These are phyloP conservation scores for Pelobates fuscus DNA, from an alignment of 2,113 vertebrate genomes.

Conservation along the genomic window DNA sequence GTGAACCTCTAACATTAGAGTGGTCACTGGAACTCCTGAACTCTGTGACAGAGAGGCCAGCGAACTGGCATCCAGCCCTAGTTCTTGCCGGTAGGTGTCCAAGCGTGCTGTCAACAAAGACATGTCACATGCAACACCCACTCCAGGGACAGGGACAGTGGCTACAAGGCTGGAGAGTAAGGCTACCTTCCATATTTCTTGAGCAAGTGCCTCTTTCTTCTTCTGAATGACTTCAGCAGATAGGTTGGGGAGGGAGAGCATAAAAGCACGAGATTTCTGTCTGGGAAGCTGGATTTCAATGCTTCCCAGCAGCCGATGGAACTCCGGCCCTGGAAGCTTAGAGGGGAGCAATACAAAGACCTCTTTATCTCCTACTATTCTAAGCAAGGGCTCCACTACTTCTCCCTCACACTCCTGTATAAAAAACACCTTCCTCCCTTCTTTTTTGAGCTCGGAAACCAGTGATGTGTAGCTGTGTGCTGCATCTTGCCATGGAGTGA, in stretches of 20 bases:
- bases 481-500: slow-evolving; percentile 56
- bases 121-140: slow-evolving; percentile 49
- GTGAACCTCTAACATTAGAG: slow-evolving; percentile 38
- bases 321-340: slow-evolving; percentile 35
- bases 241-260: slow-evolving; percentile 52
- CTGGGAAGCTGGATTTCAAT: slow-evolving; percentile 38
- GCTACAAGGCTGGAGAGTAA: slow-evolving; percentile 50
- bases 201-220: slow-evolving; percentile 59
- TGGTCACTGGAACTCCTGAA: slow-evolving; percentile 53
- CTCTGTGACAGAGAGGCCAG: slow-evolving; percentile 23
- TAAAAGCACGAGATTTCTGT: slow-evolving; percentile 38
- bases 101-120: slow-evolving; percentile 54
- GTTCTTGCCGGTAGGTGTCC: slow-evolving; percentile 55
- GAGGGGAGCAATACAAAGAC: slow-evolving; percentile 50
- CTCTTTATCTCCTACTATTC: not conserved
- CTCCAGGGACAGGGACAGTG: slow-evolving; percentile 22
- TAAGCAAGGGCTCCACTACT: slow-evolving; percentile 43
- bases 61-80: slow-evolving; percentile 56
- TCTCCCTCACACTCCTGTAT: slow-evolving; percentile 57
- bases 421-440: slow-evolving; percentile 58
- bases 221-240: slow-evolving; percentile 27
- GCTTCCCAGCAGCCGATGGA: slow-evolving; percentile 35
- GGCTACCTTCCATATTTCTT: slow-evolving; percentile 51
- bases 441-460: slow-evolving; percentile 54
- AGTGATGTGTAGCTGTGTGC: slow-evolving; percentile 57